Evolutionary conservation across 64 coral and sea anemone genomes (phyloP), one percentile per base, ranked within the genome.

Genomic region (Pocillopora damicornis): DNA sequence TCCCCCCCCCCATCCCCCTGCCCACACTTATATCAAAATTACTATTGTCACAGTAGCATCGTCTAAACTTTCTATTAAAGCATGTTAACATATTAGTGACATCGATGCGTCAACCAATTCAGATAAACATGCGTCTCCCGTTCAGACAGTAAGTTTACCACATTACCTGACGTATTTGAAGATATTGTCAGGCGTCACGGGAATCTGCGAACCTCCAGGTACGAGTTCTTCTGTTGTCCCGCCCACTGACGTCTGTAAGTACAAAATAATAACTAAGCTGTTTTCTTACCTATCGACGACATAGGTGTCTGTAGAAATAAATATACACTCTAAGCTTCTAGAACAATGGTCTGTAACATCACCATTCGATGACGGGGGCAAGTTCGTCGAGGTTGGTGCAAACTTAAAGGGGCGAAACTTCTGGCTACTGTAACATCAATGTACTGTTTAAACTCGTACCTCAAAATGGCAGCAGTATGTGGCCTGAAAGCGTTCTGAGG

Each of bases 401-500:
- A 51, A 2, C 42, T 2, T 51, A 51, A 51, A 4, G 42, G 42
- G 42, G 7, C 42, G 42, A 51, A 51, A 51, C 42, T 51, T 51
- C 42, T 7, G 42, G 7, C 7, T 7, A 51, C 42, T 4, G 23
- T 13, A 63, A 13, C 1, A 63, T 13, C 61, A 63, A 13, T 13
- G 2, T 22, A 25, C 35, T 37, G 30, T 77, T 77, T 77, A 16
- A 17, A 67, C 35, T 9, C 67, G 35, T 14, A 93, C 94, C 94
- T 96, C 94, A 75, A 96, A 96, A 87, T 96, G 94, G 66, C 94
- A 96, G 91, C 94, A 96, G 73, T 96, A 96, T 0, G 94, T 96
- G 4, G 91, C 88, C 76, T 96, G 94, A 74, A 96, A 96, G 5
- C 82, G 67, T 34, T 96, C 94, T 93, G 94, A 90, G 34, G 94